Evolutionary conservation across 2,797 vertebrate genomes (phyloP), one percentile per base, ranked within the genome.

Genomic region (Poecilia wingei): DNA sequence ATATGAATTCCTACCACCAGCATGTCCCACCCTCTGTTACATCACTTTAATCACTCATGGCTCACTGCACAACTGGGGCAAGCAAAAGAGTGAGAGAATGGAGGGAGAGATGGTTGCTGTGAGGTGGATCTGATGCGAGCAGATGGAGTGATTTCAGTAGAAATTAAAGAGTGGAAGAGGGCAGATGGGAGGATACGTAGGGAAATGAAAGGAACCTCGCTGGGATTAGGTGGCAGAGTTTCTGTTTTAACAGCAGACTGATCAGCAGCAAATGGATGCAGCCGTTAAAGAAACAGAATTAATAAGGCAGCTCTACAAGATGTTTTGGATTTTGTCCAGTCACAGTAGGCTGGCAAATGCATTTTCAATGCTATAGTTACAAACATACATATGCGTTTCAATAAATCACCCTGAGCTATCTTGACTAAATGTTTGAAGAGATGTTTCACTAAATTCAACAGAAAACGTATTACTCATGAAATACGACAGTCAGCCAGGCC

Each of bases 11-110:
- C 74, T 79, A 82, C 70, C 47, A 45, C 72, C 51, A 73, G 75
- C 81, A 61, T 45, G 86, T 74, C 87, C 91, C 88, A 12, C 88
- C 86, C 87, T 80, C 78, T 59, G 84, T 92, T 95, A 87, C 94
- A 91, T 95, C 92, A 94, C 83, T 77, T 76, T 85, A 90, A 93
- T 94, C 91, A 75, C 82, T 90, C 87, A 84, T 69, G 90, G 87
- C 91, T 94, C 90, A 87, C 78, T 91, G 92, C 83, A 88, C 89
- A 89, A 91, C 88, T 94, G 89, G 92, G 92, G 73, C 86, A 80
- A 83, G 83, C 78, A 41, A 78, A 82, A 78, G 76, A 79, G 87
- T 53, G 75, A 79, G 76, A 39, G 68, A 77, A 82, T 72, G 22
- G 76, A 78, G 74, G 53, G 73, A 71, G 77, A 74, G 59, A 80